Conservation (phyloP, 2,113 vertebrate genomes). For the Nerophis lumbriciformis region DNA sequence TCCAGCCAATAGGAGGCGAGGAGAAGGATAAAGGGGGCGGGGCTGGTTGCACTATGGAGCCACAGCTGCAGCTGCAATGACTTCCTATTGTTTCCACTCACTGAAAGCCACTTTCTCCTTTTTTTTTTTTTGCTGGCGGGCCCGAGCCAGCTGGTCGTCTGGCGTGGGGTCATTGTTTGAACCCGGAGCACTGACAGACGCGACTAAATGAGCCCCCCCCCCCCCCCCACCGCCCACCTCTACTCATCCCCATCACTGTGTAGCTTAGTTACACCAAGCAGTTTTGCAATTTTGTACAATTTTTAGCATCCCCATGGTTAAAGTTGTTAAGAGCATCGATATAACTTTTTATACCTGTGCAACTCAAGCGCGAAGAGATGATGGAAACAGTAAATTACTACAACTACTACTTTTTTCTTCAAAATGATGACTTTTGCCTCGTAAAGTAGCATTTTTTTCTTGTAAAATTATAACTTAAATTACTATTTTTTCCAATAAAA, state of each 20-base stretch:
- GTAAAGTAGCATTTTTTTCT: no score
- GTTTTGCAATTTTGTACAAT: no score
- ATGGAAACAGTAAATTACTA: no score
- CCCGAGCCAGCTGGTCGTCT: constrained; percentile 28
- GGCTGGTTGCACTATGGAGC: constrained; percentile 35
- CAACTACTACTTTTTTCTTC: no score
- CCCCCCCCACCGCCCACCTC: not conserved
- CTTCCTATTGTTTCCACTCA: constrained; percentile 72
- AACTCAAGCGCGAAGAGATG: no score
- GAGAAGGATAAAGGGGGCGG: constrained; percentile 9
- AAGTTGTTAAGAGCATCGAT: no score
- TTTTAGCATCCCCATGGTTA: no score
- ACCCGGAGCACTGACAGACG: constrained; percentile 26
- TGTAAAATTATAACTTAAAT: no score
- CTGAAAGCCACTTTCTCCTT: constrained; percentile 65
- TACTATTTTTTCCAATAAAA: no score
- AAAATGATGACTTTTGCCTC: no score
- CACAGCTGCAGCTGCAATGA: constrained; percentile 68
- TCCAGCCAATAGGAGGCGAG: constrained; percentile 1
- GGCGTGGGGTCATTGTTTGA: constrained; percentile 44
- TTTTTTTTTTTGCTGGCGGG: constrained; percentile 4
- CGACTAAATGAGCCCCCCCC: not conserved
- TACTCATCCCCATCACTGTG: no score
- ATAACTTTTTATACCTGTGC: no score
- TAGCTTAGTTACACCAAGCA: not conserved